Evolutionary conservation across 2,113 vertebrate genomes (phyloP).

Genomic region (Psilopsiagon aurifrons): DNA sequence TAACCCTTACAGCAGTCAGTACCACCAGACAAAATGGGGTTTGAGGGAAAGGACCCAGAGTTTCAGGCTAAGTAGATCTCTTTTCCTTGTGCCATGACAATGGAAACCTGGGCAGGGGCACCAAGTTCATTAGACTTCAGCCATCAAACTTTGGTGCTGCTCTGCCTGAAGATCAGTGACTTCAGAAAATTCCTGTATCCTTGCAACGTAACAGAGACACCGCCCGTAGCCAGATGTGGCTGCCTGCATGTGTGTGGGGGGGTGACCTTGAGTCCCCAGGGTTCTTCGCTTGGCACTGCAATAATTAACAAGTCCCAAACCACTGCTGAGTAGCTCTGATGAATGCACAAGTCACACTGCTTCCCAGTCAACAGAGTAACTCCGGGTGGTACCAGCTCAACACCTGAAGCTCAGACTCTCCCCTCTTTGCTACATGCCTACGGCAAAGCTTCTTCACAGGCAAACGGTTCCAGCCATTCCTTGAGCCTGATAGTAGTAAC

Average conservation of each 20-base stretch:
- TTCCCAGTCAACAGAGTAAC: neutral
- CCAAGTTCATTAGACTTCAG: neutral
- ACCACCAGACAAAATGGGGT: neutral
- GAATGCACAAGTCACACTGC: neutral
- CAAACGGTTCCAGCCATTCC: neutral
- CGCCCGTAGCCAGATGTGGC: fast-evolving
- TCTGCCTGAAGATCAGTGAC: neutral
- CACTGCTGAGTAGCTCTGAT: neutral
- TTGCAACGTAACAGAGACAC: neutral
- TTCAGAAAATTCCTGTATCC: neutral
- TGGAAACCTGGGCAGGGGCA: neutral
- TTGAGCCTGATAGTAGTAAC: neutral
- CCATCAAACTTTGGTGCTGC: neutral
- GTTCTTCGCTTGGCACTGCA: neutral
- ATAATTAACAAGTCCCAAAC: neutral
- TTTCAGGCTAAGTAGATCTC: neutral
- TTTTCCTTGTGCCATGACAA: neutral
- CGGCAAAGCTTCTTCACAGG: neutral
- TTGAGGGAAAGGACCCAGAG: neutral
- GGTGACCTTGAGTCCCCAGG: fast-evolving
- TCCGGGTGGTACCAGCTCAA: neutral
- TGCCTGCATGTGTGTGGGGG: neutral
- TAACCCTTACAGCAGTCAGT: neutral
- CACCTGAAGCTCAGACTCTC: neutral
- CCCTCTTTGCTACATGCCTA: neutral